Evolutionary conservation across 2,888 invertebrate genomes (phyloP).

Genomic region (Pristionchus fissidentatus): DNA sequence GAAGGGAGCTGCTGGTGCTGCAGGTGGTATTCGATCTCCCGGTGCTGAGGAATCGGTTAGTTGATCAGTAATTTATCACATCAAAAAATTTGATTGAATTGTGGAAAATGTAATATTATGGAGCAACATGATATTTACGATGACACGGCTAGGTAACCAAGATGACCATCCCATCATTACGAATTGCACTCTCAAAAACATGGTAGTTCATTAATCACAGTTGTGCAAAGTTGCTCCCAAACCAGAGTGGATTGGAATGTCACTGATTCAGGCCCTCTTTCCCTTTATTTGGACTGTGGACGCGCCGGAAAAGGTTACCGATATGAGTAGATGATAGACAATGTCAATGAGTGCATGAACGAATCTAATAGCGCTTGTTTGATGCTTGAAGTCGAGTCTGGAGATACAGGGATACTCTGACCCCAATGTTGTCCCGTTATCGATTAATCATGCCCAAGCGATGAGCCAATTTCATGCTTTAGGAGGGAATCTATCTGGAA

Average conservation of each 20-base stretch:
- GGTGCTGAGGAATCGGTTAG: constrained; percentile 29
- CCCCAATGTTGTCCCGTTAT: not conserved
- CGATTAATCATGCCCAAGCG: too few species aligned
- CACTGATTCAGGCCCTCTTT: constrained; percentile 27
- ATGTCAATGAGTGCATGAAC: constrained; percentile 1
- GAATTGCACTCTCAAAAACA: too few species aligned
- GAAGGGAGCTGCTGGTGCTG: not conserved
- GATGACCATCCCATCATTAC: too few species aligned
- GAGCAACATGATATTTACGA: too few species aligned
- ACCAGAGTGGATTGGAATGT: not conserved
- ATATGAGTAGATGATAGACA: not conserved
- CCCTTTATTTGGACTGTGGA: constrained; percentile 31
- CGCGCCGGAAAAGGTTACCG: constrained; percentile 4
- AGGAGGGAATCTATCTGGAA: constrained; percentile 66
- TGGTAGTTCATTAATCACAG: too few species aligned
- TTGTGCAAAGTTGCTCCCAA: too few species aligned
- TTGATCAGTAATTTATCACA: not conserved
- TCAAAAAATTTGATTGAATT: too few species aligned
- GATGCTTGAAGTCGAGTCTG: not conserved
- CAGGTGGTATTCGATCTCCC: not conserved
- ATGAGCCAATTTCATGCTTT: too few species aligned
- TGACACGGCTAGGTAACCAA: too few species aligned
- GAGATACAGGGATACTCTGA: not conserved
- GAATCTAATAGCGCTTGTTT: too few species aligned
- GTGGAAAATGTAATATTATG: too few species aligned